Evolutionary conservation across 1,140 invertebrate genomes (phyloP).

Genomic region (Conopomorpha cramerella): DNA sequence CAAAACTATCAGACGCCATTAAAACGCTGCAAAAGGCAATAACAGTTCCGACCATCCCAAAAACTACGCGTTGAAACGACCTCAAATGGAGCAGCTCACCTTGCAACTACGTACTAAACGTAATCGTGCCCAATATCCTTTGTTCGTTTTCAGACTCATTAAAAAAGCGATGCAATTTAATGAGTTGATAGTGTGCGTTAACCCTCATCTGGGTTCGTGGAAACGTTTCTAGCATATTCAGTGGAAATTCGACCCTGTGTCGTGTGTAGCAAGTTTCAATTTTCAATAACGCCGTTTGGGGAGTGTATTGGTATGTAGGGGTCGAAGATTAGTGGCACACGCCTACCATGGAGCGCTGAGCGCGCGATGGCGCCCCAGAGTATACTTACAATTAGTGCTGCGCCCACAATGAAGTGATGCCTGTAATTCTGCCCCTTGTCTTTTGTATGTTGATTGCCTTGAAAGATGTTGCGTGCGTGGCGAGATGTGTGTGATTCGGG

Average conservation of each 20-base stretch:
- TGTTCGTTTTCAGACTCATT: slow-evolving; percentile 61
- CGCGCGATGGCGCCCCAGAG: slow-evolving; percentile 55
- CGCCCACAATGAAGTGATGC: slow-evolving; percentile 58
- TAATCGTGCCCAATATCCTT: slow-evolving; percentile 58
- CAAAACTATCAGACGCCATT: too few relatives aligned
- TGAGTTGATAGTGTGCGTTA: slow-evolving; percentile 60
- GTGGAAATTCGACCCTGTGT: slow-evolving; percentile 18
- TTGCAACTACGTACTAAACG: slow-evolving; percentile 45
- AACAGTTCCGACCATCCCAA: slow-evolving; percentile 8
- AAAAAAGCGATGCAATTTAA: slow-evolving; percentile 62
- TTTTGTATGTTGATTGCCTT: slow-evolving; percentile 57
- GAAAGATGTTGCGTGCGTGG: slow-evolving; percentile 28
- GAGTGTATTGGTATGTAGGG: slow-evolving; percentile 44
- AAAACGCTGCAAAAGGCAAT: too few relatives aligned
- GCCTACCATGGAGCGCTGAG: slow-evolving; percentile 54
- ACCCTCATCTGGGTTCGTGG: slow-evolving; percentile 49
- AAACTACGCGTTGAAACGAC: slow-evolving; percentile 13
- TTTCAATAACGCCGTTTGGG: slow-evolving; percentile 23
- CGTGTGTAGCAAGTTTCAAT: slow-evolving; percentile 11
- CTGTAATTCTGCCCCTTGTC: slow-evolving; percentile 54
- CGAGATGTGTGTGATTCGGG: too few relatives aligned
- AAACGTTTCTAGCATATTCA: slow-evolving; percentile 16
- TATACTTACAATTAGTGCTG: slow-evolving; percentile 61
- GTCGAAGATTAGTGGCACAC: slow-evolving; percentile 56
- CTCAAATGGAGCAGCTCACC: slow-evolving; percentile 36